Conservation (phyloP, 2,888 invertebrate genomes). For the Phyllotreta striolata region DNA sequence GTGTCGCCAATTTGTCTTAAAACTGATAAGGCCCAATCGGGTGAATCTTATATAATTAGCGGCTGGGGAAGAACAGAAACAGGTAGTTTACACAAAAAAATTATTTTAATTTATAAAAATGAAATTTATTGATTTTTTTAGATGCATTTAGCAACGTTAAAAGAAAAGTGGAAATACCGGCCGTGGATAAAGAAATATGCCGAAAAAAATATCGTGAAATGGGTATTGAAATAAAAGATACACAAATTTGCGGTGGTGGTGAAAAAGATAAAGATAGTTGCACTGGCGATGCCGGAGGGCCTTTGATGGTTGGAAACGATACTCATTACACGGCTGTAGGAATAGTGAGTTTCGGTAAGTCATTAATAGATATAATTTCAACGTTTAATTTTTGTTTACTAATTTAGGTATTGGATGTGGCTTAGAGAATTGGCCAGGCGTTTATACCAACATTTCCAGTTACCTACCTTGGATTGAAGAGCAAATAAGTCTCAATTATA, state of each 20-base stretch:
- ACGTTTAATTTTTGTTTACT: background rate
- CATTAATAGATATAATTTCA: no score
- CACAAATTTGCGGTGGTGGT: constrained; percentile 81
- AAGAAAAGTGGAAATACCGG: constrained; percentile 69
- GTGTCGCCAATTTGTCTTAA: constrained; percentile 57
- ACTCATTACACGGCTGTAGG: constrained; percentile 65
- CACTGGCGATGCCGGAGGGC: constrained; percentile 82
- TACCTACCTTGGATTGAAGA: constrained; percentile 70
- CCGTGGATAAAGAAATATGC: constrained; percentile 66
- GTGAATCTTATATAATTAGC: constrained; percentile 55
- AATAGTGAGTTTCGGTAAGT: constrained; percentile 71
- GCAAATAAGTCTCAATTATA: constrained; percentile 40
- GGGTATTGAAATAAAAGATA: constrained; percentile 63
- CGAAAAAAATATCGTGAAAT: constrained; percentile 62
- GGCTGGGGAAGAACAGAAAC: constrained; percentile 66
- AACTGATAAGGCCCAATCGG: constrained; percentile 24
- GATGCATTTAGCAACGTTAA: constrained; percentile 62
- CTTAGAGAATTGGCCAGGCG: constrained; percentile 72
- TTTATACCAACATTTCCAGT: constrained; percentile 70
- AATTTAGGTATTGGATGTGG: background rate
- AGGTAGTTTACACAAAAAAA: constrained; percentile 36
- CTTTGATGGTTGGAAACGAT: constrained; percentile 67
- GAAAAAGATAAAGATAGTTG: constrained; percentile 74
- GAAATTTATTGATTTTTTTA: constrained; percentile 37
- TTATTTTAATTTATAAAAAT: background rate